Conservation (phyloP, 1,140 invertebrate species). For the Anastrepha ludens region DNA sequence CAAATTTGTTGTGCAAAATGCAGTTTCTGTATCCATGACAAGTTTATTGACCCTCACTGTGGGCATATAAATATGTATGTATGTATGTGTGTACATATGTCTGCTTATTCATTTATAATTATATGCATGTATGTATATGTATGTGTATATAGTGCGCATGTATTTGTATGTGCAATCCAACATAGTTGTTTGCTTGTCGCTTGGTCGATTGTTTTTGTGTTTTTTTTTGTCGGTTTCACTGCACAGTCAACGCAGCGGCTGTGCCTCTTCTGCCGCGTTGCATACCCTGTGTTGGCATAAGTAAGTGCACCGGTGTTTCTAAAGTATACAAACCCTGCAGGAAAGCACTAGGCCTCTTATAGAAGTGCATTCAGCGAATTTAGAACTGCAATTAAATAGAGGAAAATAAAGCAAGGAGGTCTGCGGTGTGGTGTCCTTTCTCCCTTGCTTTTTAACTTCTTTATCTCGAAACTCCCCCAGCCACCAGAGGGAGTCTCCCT, state of each 20-base stretch:
- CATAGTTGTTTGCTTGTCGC: background rate
- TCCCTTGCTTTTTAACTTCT: too few species aligned
- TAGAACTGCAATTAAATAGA: too few species aligned
- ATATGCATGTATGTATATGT: background rate
- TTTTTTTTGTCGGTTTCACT: background rate
- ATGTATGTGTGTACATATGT: slow-evolving; percentile 19
- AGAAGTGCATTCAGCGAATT: too few species aligned
- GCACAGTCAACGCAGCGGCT: background rate
- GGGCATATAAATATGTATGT: background rate
- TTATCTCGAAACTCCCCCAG: too few species aligned
- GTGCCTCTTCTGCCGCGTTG: background rate
- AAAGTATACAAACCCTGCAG: too few species aligned
- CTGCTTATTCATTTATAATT: background rate
- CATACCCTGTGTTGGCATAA: too few species aligned
- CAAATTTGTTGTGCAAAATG: slow-evolving; percentile 20
- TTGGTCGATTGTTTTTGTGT: background rate
- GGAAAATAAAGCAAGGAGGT: too few species aligned
- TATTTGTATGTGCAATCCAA: background rate
- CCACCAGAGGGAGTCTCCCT: too few species aligned
- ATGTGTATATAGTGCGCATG: background rate
- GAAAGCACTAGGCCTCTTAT: too few species aligned
- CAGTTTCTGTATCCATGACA: slow-evolving; percentile 58
- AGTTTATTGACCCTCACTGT: slow-evolving; percentile 55
- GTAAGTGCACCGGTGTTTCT: too few species aligned
- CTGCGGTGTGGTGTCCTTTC: too few species aligned